phyloP scores from a whole-genome alignment of 1,140 invertebrate genomes.

The Venturia canescens region DNA sequence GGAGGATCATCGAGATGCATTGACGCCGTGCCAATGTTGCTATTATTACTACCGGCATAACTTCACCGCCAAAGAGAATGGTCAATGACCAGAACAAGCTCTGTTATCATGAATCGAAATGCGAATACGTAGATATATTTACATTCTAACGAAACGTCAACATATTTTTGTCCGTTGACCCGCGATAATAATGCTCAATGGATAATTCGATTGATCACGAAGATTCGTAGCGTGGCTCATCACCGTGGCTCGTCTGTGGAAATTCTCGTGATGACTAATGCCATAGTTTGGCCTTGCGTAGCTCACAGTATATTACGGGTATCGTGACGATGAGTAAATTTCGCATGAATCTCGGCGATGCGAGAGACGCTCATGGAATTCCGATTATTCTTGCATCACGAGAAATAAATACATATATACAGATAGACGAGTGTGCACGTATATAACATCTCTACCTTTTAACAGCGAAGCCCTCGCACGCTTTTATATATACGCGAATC shows the following conservation, averaged over 20 bases:
- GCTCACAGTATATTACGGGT: constrained; percentile 19
- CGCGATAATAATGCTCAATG: constrained; percentile 5
- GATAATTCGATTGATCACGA: constrained; percentile 31
- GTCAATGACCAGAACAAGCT: constrained; percentile 17
- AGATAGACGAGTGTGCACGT: background rate
- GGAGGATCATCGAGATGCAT: constrained; percentile 46
- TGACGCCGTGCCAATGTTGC: constrained; percentile 25
- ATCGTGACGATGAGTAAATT: constrained; percentile 41
- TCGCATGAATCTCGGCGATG: constrained; percentile 42
- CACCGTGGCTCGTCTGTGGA: constrained; percentile 10
- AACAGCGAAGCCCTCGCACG: constrained; percentile 37
- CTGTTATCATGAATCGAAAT: background rate
- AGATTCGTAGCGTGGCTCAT: background rate
- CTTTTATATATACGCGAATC: constrained; percentile 44
- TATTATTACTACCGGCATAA: background rate
- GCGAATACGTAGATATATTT: background rate
- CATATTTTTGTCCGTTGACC: constrained; percentile 24
- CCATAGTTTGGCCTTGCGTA: constrained; percentile 28
- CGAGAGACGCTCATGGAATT: constrained; percentile 33
- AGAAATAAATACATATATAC: background rate
- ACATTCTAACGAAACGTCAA: background rate
- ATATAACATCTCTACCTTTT: constrained; percentile 21
- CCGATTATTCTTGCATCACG: constrained; percentile 34
- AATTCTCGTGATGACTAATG: constrained; percentile 42
- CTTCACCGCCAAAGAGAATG: background rate